A percentile compares a stretch with the other conserved stretches of the same genome.
These are phyloP conservation scores for Crypturellus tataupa DNA, from an alignment of 2,797 vertebrate species.

Conservation along the genomic window DNA sequence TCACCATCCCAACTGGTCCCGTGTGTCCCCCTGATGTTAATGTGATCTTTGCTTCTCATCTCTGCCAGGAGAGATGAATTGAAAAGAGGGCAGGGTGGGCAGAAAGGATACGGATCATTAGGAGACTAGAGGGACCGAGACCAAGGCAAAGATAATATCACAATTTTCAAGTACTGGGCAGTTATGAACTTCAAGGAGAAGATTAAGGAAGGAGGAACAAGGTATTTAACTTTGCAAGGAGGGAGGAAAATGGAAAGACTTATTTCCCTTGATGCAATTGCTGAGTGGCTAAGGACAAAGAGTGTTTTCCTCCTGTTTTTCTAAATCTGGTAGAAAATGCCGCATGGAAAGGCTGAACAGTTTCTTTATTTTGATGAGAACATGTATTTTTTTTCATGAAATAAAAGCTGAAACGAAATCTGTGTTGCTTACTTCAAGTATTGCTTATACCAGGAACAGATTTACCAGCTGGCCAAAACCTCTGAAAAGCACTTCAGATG, in stretches of 20 bases:
- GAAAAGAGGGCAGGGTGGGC: not conserved
- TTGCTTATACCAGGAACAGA: not conserved
- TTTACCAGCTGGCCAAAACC: not conserved
- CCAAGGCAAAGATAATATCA: not conserved
- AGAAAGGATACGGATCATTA: not conserved
- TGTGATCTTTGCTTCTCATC: not conserved
- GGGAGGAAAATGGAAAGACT: not conserved
- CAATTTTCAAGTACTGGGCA: not conserved
- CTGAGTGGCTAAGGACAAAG: not conserved
- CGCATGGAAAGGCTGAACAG: rapidly evolving
- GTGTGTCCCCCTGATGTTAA: not conserved
- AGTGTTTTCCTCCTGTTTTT: not conserved
- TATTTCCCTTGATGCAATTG: not conserved
- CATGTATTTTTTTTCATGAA: not conserved
- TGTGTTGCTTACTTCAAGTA: not conserved
- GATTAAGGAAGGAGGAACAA: not conserved
- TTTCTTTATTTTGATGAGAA: not conserved
- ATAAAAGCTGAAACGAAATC: not conserved
- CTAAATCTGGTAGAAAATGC: not conserved
- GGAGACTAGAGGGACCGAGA: rapidly evolving
- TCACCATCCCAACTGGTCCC: not conserved
- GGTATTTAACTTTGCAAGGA: not conserved
- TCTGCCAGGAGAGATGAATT: not conserved
- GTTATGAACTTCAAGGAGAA: not conserved
- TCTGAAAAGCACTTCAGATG: not conserved